phyloP scores from a whole-genome alignment of 2,113 vertebrate genomes.

The Brienomyrus longianalis region DNA sequence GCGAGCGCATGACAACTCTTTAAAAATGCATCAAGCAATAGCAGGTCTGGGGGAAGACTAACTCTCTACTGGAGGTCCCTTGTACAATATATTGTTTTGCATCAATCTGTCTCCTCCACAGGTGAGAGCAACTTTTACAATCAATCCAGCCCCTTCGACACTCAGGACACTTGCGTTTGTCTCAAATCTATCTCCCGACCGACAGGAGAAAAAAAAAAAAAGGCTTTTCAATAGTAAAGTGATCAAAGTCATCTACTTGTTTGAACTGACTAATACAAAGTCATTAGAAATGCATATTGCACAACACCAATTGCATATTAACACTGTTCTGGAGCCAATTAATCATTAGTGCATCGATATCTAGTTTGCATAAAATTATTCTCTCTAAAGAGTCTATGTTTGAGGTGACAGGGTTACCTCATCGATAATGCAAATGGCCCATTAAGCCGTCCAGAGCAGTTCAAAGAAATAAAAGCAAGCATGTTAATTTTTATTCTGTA shows the following conservation, averaged over 20 bases:
- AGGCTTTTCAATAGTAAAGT: constrained; percentile 56
- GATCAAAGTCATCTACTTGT: constrained; percentile 80
- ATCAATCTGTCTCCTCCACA: background rate
- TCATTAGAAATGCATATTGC: constrained; percentile 98
- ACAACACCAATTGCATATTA: constrained; percentile 97
- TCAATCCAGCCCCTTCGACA: constrained; percentile 8
- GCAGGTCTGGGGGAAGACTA: constrained; percentile 4
- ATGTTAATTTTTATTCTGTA: constrained; percentile 59
- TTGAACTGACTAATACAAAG: constrained; percentile 86
- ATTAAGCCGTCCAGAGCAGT: constrained; percentile 79
- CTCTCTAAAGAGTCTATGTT: constrained; percentile 92
- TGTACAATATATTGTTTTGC: background rate
- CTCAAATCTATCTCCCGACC: constrained; percentile 47
- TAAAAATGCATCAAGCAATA: constrained; percentile 27
- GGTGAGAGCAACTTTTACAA: constrained; percentile 8
- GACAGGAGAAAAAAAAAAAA: constrained; percentile 53
- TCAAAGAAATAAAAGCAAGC: constrained; percentile 79
- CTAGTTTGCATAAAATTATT: constrained; percentile 99
- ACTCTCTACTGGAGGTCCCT: background rate
- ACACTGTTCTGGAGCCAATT: constrained; percentile 91
- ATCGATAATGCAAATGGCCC: constrained; percentile 96
- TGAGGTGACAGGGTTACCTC: constrained; percentile 95
- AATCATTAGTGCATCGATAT: constrained; percentile 99
- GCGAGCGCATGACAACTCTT: constrained; percentile 20
- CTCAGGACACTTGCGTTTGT: constrained; percentile 44